phyloP scores from a whole-genome alignment of 92 coral and sea anemone species.

The Bergia sp. region DNA sequence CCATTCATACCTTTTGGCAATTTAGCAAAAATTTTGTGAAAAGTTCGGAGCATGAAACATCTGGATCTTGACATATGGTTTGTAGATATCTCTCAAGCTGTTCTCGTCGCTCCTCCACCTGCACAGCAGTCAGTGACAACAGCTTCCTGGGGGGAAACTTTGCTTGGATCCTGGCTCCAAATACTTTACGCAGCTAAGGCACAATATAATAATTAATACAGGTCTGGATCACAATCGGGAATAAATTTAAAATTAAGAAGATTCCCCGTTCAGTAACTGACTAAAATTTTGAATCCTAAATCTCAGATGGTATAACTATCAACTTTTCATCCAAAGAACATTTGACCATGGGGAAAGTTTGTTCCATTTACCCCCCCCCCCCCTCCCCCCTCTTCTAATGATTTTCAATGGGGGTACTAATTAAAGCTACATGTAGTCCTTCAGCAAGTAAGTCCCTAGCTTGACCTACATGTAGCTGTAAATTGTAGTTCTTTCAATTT shows the following conservation, averaged over 20 bases:
- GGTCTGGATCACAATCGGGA: not conserved
- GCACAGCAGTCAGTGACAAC: constrained; percentile 74
- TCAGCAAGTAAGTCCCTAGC: no score
- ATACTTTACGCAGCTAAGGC: constrained; percentile 76
- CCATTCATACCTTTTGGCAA: constrained; percentile 81
- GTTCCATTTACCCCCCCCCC: no score
- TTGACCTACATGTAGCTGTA: no score
- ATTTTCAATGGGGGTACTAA: no score
- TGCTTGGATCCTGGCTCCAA: constrained; percentile 77
- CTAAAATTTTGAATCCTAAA: not conserved
- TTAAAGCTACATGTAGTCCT: no score
- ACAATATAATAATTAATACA: not conserved
- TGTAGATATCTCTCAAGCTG: constrained; percentile 88
- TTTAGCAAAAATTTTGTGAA: constrained; percentile 78
- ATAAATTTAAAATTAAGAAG: not conserved
- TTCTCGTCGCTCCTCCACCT: constrained; percentile 89
- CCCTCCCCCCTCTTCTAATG: no score
- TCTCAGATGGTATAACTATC: no score
- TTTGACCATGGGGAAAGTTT: no score
- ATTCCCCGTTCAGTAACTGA: not conserved
- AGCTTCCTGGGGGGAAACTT: constrained; percentile 87
- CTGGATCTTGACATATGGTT: constrained; percentile 85
- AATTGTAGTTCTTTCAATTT: no score
- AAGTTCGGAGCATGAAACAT: constrained; percentile 58
- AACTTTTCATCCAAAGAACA: no score